phyloP scores from a whole-genome alignment of 2,888 invertebrate genomes.

The Agrilus mali region DNA sequence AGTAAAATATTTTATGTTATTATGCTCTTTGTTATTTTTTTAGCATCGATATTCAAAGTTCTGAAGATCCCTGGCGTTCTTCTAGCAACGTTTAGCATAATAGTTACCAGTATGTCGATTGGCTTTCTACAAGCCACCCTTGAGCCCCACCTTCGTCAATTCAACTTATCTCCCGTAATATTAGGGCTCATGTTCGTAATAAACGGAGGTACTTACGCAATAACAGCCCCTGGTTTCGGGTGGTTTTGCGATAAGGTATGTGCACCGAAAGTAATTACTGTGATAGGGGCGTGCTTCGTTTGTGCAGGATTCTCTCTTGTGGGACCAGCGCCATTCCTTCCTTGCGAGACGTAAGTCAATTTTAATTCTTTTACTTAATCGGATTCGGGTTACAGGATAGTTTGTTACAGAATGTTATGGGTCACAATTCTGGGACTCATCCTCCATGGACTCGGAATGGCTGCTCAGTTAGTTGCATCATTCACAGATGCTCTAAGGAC shows the following conservation, averaged over 20 bases:
- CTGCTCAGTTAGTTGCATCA: conserved; percentile 73
- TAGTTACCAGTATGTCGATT: conserved; percentile 68
- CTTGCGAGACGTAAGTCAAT: conserved; percentile 42
- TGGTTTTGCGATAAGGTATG: conserved; percentile 60
- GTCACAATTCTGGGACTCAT: conserved; percentile 57
- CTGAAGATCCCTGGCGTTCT: conserved; percentile 64
- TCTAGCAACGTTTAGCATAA: conserved; percentile 56
- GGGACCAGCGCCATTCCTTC: conserved; percentile 71
- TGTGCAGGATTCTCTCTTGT: conserved; percentile 58
- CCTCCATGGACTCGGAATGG: conserved; percentile 71
- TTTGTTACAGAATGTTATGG: conserved; percentile 46
- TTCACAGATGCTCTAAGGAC: conserved; percentile 74
- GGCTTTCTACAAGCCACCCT: conserved; percentile 83
- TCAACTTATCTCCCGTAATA: conserved; percentile 53
- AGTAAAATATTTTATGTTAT: too few relatives aligned
- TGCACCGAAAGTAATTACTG: conserved; percentile 55
- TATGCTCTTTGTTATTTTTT: conserved; percentile 11
- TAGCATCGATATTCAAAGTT: conserved; percentile 52
- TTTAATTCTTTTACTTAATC: background rate
- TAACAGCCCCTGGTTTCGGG: conserved; percentile 69
- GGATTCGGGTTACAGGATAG: background rate
- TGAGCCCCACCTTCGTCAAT: conserved; percentile 73
- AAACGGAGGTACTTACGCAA: conserved; percentile 68
- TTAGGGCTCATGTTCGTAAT: conserved; percentile 74
- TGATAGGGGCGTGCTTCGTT: conserved; percentile 53